Conservation (phyloP, 2,113 vertebrate species). For the Lipophrys pholis region DNA sequence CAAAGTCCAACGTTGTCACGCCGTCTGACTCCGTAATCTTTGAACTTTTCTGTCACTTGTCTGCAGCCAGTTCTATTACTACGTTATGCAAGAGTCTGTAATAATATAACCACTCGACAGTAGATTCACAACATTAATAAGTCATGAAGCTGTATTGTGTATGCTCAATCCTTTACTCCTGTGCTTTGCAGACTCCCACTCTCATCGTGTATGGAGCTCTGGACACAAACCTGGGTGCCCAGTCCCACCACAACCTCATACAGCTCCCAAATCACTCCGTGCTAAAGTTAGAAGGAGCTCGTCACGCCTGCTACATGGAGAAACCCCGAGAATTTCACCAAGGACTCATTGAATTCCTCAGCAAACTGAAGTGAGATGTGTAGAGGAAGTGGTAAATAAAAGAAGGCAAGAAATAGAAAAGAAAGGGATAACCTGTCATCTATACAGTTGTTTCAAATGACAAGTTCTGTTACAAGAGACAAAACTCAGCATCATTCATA, state of each 20-base stretch:
- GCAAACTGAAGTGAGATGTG: constrained; percentile 76
- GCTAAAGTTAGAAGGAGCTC: constrained; percentile 83
- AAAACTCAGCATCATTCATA: constrained; percentile 1
- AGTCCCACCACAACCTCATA: constrained; percentile 90
- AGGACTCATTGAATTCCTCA: constrained; percentile 89
- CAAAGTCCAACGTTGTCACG: background rate
- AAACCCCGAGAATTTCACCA: constrained; percentile 91
- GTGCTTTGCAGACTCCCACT: constrained; percentile 88
- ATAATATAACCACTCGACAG: background rate
- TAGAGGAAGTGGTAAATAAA: constrained; percentile 37
- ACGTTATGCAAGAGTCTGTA: background rate
- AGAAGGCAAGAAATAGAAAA: constrained; percentile 15
- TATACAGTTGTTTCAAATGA: background rate
- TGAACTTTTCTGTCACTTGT: background rate
- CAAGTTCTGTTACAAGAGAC: background rate
- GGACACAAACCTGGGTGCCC: constrained; percentile 87
- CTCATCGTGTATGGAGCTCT: constrained; percentile 91
- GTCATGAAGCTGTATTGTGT: background rate
- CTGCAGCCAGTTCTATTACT: background rate
- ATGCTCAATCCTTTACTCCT: background rate
- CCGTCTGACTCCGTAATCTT: background rate
- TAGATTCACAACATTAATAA: background rate
- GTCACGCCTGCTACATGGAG: constrained; percentile 96
- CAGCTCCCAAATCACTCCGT: constrained; percentile 87
- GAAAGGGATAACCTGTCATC: background rate